Evolutionary conservation across 2,888 invertebrate species (phyloP).

Genomic region (Hartigia nigra): DNA sequence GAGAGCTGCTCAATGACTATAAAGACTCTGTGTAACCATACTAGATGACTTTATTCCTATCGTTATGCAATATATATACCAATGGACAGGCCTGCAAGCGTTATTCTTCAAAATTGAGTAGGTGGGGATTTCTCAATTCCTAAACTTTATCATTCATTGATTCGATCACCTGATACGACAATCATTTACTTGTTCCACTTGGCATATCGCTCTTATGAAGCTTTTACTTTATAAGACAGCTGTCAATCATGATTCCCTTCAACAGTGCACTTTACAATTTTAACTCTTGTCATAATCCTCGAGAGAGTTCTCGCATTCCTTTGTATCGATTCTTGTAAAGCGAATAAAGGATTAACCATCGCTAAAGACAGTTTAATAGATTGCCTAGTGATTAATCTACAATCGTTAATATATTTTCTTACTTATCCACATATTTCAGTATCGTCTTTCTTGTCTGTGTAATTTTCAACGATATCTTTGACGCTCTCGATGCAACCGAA

Average conservation of each 20-base stretch:
- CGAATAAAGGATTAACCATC: neutral
- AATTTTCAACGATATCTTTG: constrained; percentile 34
- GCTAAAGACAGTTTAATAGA: neutral
- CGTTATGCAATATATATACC: constrained; percentile 37
- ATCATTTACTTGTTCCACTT: neutral
- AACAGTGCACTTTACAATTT: neutral
- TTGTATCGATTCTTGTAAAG: neutral
- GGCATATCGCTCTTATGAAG: neutral
- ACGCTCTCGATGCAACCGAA: constrained; percentile 38
- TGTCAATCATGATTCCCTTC: neutral
- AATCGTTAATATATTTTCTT: constrained; percentile 13
- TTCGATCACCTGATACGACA: neutral
- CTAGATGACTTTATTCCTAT: neutral
- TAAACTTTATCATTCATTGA: neutral
- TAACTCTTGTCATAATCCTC: neutral
- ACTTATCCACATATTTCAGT: neutral
- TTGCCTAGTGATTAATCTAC: neutral
- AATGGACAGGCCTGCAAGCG: constrained; percentile 37
- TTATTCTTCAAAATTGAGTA: neutral
- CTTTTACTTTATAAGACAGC: neutral
- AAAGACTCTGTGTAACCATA: neutral
- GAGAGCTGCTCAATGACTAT: neutral
- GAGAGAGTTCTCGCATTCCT: neutral
- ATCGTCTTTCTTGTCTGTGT: constrained; percentile 14
- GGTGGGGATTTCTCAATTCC: neutral